These are phyloP conservation scores for Felis chaus DNA, from an alignment of 2,113 vertebrate genomes.

Conservation along the genomic window DNA sequence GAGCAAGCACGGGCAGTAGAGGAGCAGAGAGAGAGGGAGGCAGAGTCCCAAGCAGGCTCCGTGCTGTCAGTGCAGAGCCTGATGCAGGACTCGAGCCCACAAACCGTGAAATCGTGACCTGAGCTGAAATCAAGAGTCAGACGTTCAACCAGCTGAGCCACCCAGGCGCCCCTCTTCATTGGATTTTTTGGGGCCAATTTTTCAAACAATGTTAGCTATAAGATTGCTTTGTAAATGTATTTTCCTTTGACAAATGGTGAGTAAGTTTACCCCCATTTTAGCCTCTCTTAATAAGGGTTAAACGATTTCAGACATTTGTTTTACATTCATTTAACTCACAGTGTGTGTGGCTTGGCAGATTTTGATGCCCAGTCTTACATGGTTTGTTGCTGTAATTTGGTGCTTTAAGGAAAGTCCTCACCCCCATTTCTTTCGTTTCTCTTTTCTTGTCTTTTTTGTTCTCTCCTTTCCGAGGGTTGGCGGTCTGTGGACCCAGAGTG, in stretches of 20 bases:
- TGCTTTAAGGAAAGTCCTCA: slow-evolving; percentile 65
- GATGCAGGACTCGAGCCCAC: background rate
- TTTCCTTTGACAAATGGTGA: slow-evolving; percentile 25
- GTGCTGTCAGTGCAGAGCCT: too few species aligned
- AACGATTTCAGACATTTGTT: slow-evolving; percentile 48
- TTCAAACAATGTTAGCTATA: background rate
- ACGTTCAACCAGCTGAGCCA: background rate
- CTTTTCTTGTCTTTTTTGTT: background rate
- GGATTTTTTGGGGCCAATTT: background rate
- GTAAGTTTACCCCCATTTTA: slow-evolving; percentile 41
- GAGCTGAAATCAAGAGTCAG: background rate
- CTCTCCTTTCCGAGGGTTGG: slow-evolving; percentile 1
- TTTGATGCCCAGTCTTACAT: slow-evolving; percentile 50
- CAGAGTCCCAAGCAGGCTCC: too few species aligned
- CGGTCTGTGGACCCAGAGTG: slow-evolving; percentile 64
- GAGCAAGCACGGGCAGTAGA: too few species aligned
- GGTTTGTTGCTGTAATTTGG: slow-evolving; percentile 71
- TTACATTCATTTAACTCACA: slow-evolving; percentile 54
- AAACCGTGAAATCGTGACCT: background rate
- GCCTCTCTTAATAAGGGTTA: slow-evolving; percentile 43
- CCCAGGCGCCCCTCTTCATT: background rate
- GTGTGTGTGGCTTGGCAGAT: slow-evolving; percentile 69
- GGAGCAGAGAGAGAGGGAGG: too few species aligned
- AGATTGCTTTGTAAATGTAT: background rate
- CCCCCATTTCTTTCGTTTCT: background rate